Evolutionary conservation across 1,140 invertebrate species (phyloP), one percentile per base, ranked within the genome.

Genomic region (Bombus waltoni): DNA sequence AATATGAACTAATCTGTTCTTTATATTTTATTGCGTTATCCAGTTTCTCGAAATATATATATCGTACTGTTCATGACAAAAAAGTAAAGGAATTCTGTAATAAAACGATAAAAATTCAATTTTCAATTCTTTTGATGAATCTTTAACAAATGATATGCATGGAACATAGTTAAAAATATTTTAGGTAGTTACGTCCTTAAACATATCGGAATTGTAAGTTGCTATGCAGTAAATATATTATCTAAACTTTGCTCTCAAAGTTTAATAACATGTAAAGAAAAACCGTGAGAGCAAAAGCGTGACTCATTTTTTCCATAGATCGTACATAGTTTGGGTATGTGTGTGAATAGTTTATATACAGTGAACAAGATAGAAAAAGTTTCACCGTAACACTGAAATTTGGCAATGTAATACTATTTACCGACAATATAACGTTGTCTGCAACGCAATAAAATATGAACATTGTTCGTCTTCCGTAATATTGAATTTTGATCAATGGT

Each of bases 241-340:
- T 35, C 57, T 79, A 85, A 79, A 80, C 44, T 80, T 85, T 80
- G 83, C 76, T 79, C 76, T 42, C 76, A 80, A 42, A 80, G 83
- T 53, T 80, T 72, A 80, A 80, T 62, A 71, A 79, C 38, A 38
- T 73, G 77, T 80, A 80, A 85, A 57, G 77, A 59, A 59, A 40
- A 85, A 80, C 76, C 65, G 10, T 85, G 77, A 72, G 44, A 85
- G 77, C 83, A 85, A 73, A 85, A 72, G 11, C 28, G 42, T 42
- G 18, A 53, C 32, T 72, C 32, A 32, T 32, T 13, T 73, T 38
- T 57, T 40, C 62, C 15, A 22, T 47, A 77, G 18, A 68, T 42
- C 62, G 25, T 59, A 77, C 38, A 71, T 38, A 44, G 65, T 38
- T 22, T 10, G 38, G 70, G 25, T 83, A 78, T 22, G 53, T 4